These are phyloP conservation scores for Latheticus oryzae DNA, from an alignment of 2,888 invertebrate species.

Conservation along the genomic window DNA sequence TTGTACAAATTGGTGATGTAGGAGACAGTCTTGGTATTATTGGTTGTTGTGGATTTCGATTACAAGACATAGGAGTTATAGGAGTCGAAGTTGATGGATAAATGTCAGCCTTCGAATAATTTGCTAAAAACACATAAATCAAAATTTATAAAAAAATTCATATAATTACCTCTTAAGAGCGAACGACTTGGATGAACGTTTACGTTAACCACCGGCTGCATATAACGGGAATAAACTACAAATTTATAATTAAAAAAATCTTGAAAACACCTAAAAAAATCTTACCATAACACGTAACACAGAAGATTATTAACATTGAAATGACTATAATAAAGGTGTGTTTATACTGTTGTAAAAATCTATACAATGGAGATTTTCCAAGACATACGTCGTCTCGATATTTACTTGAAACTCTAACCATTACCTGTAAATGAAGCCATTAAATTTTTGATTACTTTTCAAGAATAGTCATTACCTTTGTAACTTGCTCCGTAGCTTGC, in stretches of 20 bases:
- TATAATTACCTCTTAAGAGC: constrained; percentile 27
- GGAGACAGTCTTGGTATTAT: constrained; percentile 28
- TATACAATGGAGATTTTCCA: constrained; percentile 49
- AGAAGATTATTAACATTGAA: constrained; percentile 58
- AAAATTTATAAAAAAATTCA: constrained; percentile 1
- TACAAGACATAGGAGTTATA: constrained; percentile 3
- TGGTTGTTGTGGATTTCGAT: constrained; percentile 7
- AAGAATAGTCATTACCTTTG: too few relatives aligned
- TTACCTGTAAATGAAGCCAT: constrained; percentile 47
- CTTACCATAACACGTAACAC: constrained; percentile 62
- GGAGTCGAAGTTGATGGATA: constrained; percentile 17
- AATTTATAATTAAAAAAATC: too few relatives aligned
- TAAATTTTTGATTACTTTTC: constrained; percentile 1
- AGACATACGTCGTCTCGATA: constrained; percentile 45
- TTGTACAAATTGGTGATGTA: constrained; percentile 26
- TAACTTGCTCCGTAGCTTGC: constrained; percentile 57
- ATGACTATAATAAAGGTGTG: constrained; percentile 51
- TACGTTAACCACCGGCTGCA: constrained; percentile 62
- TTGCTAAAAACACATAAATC: too few relatives aligned
- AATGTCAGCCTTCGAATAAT: constrained; percentile 1
- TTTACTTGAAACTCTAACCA: constrained; percentile 50
- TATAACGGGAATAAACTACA: constrained; percentile 61
- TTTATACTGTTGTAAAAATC: constrained; percentile 52
- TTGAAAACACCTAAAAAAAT: constrained; percentile 30
- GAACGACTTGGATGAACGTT: constrained; percentile 52